Conservation (phyloP, 2,888 invertebrate genomes). For the Cheilosia urbana region DNA sequence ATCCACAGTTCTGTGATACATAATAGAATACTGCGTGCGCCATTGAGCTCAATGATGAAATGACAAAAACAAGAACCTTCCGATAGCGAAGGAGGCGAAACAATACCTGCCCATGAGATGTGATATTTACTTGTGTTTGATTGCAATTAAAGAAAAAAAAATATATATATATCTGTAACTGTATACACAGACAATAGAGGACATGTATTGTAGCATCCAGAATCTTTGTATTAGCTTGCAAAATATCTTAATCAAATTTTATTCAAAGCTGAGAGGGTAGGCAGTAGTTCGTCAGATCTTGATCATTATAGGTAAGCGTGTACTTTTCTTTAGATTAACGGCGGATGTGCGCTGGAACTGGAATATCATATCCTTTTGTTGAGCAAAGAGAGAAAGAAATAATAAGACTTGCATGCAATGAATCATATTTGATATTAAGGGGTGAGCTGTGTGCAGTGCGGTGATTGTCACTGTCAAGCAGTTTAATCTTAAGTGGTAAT, state of each 20-base stretch:
- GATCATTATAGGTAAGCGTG: slow-evolving; percentile 18
- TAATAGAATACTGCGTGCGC: slow-evolving; percentile 30
- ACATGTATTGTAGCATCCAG: slow-evolving; percentile 11
- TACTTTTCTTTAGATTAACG: slow-evolving; percentile 22
- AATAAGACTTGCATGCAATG: slow-evolving; percentile 17
- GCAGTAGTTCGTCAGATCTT: slow-evolving; percentile 37
- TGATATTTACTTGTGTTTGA: slow-evolving; percentile 52
- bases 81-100: background rate
- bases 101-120: slow-evolving; percentile 62
- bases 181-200: slow-evolving; percentile 7
- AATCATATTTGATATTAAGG: slow-evolving; percentile 4
- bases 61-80: slow-evolving; percentile 38
- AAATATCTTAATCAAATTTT: slow-evolving; percentile 57
- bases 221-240: slow-evolving; percentile 39
- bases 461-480: slow-evolving; percentile 4
- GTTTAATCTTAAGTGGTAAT: slow-evolving; percentile 25
- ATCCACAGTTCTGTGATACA: slow-evolving; percentile 22
- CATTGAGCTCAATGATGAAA: slow-evolving; percentile 15
- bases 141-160: slow-evolving; percentile 63
- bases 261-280: slow-evolving; percentile 46
- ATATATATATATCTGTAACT: background rate
- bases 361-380: slow-evolving; percentile 41
- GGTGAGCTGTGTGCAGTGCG: background rate
- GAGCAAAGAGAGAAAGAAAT: background rate
- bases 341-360: slow-evolving; percentile 31